Base-by-base conservation (phyloP, 1,140 invertebrate genomes). In the Nomia melanderi region DNA sequence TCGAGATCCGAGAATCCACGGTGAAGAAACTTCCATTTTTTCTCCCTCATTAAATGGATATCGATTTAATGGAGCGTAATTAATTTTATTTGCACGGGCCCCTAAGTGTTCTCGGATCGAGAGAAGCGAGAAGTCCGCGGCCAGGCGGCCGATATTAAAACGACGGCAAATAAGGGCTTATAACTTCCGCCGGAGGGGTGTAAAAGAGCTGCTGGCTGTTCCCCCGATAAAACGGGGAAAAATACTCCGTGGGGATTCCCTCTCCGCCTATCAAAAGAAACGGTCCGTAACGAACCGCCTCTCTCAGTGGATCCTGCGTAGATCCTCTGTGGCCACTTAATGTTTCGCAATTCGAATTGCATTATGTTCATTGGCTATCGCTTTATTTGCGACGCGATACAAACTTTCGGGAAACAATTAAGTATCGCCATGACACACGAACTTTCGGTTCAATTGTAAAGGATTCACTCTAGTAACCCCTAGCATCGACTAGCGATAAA, bases 21-120 rank as follows among this genome's bases (percentile, higher is more conserved):
- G n/a, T n/a, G n/a, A n/a, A n/a, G n/a, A n/a, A 7, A n/a, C 20
- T 50, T 50, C 20, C 20, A 50, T n/a, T 50, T 50, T 50, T 50
- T n/a, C 47, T n/a, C 14, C 47, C n/a, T 50, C n/a, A 50, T n/a
- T n/a, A 50, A 50, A 7, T 1, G 47, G n/a, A 0, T n/a, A n/a
- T 50, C 47, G 47, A 50, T 50, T 50, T 6, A 50, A 50, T 50
- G 47, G 20, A 17, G 0, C 47, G 47, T 17, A n/a, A 50, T 50
- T 50, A 50, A 50, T n/a, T n/a, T n/a, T n/a, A 50, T 50, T 50
- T 50, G 47, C 47, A 50, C 47, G 47, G n/a, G n/a, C n/a, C 47
- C 17, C 47, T 8, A 50, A 50, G 47, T 50, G 47, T 50, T 50
- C 47, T 17, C n/a, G 47, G n/a, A 50, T 50, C 47, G 47, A 7